phyloP scores from a whole-genome alignment of 2,113 vertebrate species.

The Chunga burmeisteri region DNA sequence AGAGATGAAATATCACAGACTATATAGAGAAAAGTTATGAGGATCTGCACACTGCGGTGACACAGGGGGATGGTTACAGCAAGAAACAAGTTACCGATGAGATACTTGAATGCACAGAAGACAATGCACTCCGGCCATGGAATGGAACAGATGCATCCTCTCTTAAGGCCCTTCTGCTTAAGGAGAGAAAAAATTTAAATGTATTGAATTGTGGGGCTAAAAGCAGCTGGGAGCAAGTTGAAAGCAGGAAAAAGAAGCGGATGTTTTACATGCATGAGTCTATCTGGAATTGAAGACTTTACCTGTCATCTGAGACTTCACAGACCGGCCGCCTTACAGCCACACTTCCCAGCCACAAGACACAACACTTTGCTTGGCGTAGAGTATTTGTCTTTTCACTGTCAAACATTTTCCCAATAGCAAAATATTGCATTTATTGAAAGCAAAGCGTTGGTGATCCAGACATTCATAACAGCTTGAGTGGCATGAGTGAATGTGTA shows the following conservation, averaged over 20 bases:
- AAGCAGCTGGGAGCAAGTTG: background rate
- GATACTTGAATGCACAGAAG: background rate
- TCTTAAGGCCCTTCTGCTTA: background rate
- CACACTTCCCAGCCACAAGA: background rate
- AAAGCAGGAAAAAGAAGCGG: background rate
- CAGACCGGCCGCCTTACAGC: background rate
- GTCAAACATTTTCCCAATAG: background rate
- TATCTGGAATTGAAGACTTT: background rate
- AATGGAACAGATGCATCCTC: background rate
- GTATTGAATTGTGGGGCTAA: background rate
- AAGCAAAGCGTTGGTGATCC: background rate
- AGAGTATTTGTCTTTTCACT: background rate
- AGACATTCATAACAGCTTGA: background rate
- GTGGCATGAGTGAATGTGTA: background rate
- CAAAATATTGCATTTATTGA: background rate
- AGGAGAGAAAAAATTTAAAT: background rate
- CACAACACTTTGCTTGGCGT: background rate
- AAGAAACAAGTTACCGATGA: background rate
- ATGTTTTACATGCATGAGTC: background rate
- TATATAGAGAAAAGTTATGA: background rate
- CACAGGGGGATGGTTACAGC: background rate
- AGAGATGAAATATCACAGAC: background rate
- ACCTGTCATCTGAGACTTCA: background rate
- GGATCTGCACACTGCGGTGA: background rate
- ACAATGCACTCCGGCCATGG: accelerated